Evolutionary conservation across 2,113 vertebrate species (phyloP), one percentile per base, ranked within the genome.

Genomic region (Dicaeum eximium): DNA sequence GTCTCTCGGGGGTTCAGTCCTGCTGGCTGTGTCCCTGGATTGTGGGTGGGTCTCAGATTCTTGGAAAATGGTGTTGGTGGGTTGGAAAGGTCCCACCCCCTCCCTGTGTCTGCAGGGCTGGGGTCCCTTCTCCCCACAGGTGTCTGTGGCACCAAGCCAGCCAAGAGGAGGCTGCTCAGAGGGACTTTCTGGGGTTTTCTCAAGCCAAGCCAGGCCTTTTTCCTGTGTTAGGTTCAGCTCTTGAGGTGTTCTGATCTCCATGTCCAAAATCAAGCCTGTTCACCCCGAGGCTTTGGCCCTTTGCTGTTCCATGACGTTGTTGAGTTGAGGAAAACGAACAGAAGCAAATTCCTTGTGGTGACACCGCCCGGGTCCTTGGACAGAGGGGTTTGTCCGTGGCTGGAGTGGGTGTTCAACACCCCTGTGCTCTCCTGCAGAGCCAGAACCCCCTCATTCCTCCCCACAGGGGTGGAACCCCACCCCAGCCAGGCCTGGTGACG

Each of bases 401-500:
- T 13, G 47, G 75, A 81, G 3, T 4, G 22, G 50, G 38, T 4
- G 7, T 20, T 38, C 35, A 15, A 1, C 64, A 6, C 28, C 40
- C n/a, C 69, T 27, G 24, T 53, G 53, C 86, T 61, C 61, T 61
- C 72, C 72, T 33, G 0, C 6, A 1, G 19, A n/a, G 74, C 47
- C 19, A 72, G 54, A 61, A 1, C 18, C 23, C n/a, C 58, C 42
- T 58, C 1, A 1, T n/a, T 77, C 28, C 70, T 61, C 12, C 53
- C 56, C 31, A 0, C 6, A 0, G 48, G 6, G 15, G 0, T 23
- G 75, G 51, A 50, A 3, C 27, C 33, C 37, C 42, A 7, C 18
- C 33, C 2, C 4, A 14, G 35, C 9, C 0, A 31, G 60, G 61
- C n/a, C 13, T 1, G 61, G 15, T 1, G 16, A 10, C 10, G 38